Base-by-base conservation (phyloP, 1,140 invertebrate species). In the Gonatopus flavifemur region DNA sequence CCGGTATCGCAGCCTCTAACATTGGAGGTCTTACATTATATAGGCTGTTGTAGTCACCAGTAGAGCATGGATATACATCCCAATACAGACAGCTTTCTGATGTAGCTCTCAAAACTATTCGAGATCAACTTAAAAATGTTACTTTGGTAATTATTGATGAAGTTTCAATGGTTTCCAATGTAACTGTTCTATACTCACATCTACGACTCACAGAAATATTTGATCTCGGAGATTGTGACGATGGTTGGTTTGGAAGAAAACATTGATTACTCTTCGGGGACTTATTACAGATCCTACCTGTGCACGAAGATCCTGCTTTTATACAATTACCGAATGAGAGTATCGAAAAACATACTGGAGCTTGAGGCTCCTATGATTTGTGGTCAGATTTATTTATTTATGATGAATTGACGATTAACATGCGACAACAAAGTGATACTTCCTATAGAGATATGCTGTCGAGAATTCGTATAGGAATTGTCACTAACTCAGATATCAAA, bases 101-200 rank as follows among this genome's bases (percentile, higher is more conserved):
- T 45, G 22, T 42, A 32, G 49, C 43, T 32, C 37, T 66, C 9
- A 49, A 62, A 45, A 46, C 41, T 33, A 21, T 62, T 20, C 30
- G 62, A 41, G 22, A 36, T 12, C 33, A 56, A 21, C 16, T 67
- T 18, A 13, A 49, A 50, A 55, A 67, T 31, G 55, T 66, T 38
- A 52, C 43, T 38, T 52, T 69, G 33, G 59, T 70, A 31, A 66
- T 69, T 24, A 67, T 72, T 22, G 66, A n/a, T n/a, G n/a, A n/a
- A n/a, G n/a, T n/a, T n/a, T n/a, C n/a, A n/a, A n/a, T 72, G 70
- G 52, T 72, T 46, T 70, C 68, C 25, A 72, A 69, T 47, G 16
- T 70, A 8, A 55, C 43, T 9, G 50, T 67, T 38, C 49, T 62
- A 41, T 69, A 62, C 31, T 62, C 64, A 30, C 43, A 65, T 49